Evolutionary conservation across 2,888 invertebrate genomes (phyloP), one percentile per base, ranked within the genome.

Genomic region (Seira ritae): DNA sequence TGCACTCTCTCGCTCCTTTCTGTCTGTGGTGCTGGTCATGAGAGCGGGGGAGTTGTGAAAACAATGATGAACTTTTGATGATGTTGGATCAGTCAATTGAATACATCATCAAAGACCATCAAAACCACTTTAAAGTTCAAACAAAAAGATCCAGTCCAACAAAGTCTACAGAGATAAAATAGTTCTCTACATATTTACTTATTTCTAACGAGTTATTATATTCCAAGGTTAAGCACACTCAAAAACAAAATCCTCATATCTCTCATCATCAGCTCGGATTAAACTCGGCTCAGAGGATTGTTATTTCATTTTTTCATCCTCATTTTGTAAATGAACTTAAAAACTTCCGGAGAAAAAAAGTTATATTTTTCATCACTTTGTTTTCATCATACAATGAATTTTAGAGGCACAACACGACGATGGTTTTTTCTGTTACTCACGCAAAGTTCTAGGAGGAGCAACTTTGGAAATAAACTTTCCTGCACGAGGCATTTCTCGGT

Each of bases 101-200:
- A 31, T 31, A 8, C 31, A 31, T 31, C 31, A 55, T 55, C 55
- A 55, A 55, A 55, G 55, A 55, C 55, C 15, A 55, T 55, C 55
- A 55, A 55, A 55, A 17, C 55, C 55, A 55, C 55, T 55, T 55
- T n/a, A 17, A 12, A n/a, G 55, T 55, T 17, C 55, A 55, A 55
- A 12, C 55, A n/a, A 12, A 12, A n/a, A 55, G 55, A 55, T 42
- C 42, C 6, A 42, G 42, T 8, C 42, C 55, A 55, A n/a, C 55
- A 55, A 55, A 42, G 42, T 12, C 55, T 55, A 17, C 17, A 12
- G 3, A 55, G 12, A 55, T 17, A 55, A n/a, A 17, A 17, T 8
- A 55, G 17, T 31, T 31, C 8, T 31, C 31, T 31, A 55, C 55
- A 55, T 55, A 8, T 42, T 6, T 6, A 42, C 6, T 12, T 42